phyloP scores from a whole-genome alignment of 2,113 vertebrate species.

The Cervus canadensis region DNA sequence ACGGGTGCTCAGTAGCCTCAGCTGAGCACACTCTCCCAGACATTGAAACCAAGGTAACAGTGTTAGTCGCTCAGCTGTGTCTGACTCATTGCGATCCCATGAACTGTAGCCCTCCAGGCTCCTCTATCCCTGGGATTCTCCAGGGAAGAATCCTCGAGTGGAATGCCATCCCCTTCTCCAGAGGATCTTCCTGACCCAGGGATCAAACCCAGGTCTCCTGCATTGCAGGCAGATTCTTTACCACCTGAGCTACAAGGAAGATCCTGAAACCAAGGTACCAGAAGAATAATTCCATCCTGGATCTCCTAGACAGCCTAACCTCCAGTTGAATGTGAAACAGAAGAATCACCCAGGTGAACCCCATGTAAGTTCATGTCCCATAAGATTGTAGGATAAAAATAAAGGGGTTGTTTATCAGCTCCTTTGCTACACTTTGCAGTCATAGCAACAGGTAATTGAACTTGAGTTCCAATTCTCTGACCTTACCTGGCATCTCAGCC shows the following conservation, averaged over 20 bases:
- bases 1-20: background rate
- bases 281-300: background rate
- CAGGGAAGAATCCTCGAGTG: background rate
- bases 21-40: background rate
- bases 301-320: background rate
- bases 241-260: background rate
- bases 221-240: background rate
- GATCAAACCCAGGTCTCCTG: background rate
- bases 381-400: background rate
- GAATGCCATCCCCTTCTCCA: background rate
- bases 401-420: background rate
- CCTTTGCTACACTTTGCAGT: background rate
- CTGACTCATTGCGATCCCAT: background rate
- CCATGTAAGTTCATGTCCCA: background rate
- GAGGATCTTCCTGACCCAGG: background rate
- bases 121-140: background rate
- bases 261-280: background rate
- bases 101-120: background rate
- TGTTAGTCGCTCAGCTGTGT: background rate
- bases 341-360: background rate
- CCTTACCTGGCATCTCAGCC: too few species aligned
- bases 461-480: background rate
- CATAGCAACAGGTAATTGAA: background rate
- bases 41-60: background rate
- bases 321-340: background rate